A percentile compares a stretch with the other conserved stretches of the same genome.
Evolutionary conservation across 2,113 vertebrate genomes (phyloP).

Genomic region (Aptenodytes forsteri): DNA sequence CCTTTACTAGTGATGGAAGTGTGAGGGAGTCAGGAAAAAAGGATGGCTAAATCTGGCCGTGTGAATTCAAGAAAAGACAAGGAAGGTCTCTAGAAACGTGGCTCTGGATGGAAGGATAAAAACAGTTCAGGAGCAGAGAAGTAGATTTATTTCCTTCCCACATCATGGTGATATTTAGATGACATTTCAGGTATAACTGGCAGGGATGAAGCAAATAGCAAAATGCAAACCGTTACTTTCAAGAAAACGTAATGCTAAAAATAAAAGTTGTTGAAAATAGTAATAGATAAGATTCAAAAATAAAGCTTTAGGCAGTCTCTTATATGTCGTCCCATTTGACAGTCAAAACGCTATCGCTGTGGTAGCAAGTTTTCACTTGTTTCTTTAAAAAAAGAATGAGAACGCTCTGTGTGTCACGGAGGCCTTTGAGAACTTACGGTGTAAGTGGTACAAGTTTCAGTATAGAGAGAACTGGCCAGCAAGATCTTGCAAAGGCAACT

Average conservation of each 20-base stretch:
- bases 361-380: neutral
- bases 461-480: neutral
- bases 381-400: neutral
- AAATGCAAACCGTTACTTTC: constrained; percentile 50
- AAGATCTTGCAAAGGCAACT: neutral
- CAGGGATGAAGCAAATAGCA: constrained; percentile 11
- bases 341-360: neutral
- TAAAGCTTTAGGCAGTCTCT: neutral
- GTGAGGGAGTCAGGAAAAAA: neutral
- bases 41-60: neutral
- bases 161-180: constrained; percentile 23
- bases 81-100: neutral
- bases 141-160: neutral
- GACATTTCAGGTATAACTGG: constrained; percentile 56
- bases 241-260: constrained; percentile 3
- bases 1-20: neutral
- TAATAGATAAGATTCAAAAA: neutral
- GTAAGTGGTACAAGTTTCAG: neutral
- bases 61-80: neutral
- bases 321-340: neutral
- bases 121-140: neutral
- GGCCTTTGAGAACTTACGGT: neutral
- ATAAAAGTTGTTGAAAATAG: neutral
- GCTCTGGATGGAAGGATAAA: neutral
- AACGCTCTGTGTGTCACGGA: neutral